These are phyloP conservation scores for Lophotis ruficrista DNA, from an alignment of 2,113 vertebrate genomes.

Conservation along the genomic window DNA sequence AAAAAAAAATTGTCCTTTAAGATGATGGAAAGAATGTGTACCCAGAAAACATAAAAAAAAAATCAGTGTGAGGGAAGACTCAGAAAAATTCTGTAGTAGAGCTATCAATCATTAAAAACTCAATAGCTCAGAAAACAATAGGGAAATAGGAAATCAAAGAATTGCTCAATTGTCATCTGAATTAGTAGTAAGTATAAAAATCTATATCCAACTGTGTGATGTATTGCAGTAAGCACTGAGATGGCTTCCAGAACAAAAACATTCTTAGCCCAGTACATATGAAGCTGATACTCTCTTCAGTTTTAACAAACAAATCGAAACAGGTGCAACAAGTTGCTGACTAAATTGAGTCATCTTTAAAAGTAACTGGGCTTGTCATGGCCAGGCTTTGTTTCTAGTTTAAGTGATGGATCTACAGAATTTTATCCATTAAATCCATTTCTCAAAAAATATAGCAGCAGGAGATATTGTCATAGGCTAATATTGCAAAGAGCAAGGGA, in stretches of 20 bases:
- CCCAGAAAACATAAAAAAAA: not conserved
- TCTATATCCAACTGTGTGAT: not conserved
- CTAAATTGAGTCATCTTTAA: not conserved
- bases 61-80: not conserved
- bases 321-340: not conserved
- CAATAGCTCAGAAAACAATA: not conserved
- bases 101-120: not conserved
- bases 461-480: not conserved
- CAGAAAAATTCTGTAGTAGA: not conserved
- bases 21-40: not conserved
- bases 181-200: not conserved
- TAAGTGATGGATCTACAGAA: not conserved
- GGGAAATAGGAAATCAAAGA: not conserved
- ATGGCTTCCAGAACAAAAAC: not conserved
- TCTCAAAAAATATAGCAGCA: not conserved
- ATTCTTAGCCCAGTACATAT: not conserved
- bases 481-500: not conserved
- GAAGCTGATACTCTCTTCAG: not conserved
- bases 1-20: not conserved
- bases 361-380: not conserved
- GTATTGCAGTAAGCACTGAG: not conserved
- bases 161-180: not conserved
- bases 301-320: not conserved
- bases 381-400: not conserved
- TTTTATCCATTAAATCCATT: not conserved